A percentile compares a stretch with the other conserved stretches of the same genome.
Conservation (phyloP, 1,140 invertebrate genomes). For the Sipha flava region DNA sequence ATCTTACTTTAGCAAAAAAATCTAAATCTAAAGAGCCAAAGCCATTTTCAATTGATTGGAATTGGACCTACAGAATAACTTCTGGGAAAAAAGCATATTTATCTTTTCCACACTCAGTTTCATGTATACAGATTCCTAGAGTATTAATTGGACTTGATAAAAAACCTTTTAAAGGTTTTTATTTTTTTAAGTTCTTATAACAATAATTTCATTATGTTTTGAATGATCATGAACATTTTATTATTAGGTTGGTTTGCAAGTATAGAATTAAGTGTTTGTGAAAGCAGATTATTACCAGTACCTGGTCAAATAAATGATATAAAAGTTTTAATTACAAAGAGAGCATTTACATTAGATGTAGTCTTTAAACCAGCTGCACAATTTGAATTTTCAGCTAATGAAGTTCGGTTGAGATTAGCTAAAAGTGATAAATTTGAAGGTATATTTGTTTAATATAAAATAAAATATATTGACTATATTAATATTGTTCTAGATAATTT, state of each 20-base stretch:
- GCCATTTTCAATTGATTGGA: conserved; percentile 33
- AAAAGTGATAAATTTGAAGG: not conserved
- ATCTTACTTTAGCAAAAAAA: not conserved
- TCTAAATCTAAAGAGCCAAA: conserved; percentile 7
- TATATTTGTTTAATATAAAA: too few species aligned
- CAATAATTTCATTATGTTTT: not conserved
- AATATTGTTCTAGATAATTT: not conserved
- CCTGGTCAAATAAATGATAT: conserved; percentile 36
- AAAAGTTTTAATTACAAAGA: conserved; percentile 35
- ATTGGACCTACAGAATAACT: conserved; percentile 27
- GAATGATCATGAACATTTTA: not conserved
- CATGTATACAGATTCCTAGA: not conserved
- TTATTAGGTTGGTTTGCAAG: conserved; percentile 38
- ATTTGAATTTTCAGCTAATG: conserved; percentile 38
- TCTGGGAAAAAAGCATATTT: conserved; percentile 7
- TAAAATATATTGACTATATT: too few species aligned
- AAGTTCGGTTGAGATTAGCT: conserved; percentile 36
- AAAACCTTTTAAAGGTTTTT: conserved; percentile 6
- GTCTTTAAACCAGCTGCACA: conserved; percentile 37
- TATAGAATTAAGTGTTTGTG: conserved; percentile 35
- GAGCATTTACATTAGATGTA: conserved; percentile 38
- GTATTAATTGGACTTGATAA: conserved; percentile 3
- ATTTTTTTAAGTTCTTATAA: not conserved
- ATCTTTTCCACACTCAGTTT: conserved; percentile 4
- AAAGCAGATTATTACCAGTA: conserved; percentile 36